Percentiles rank a stretch among this genome's conserved stretches.
Conservation (phyloP, 2,113 vertebrate species). For the Guaruba guarouba region DNA sequence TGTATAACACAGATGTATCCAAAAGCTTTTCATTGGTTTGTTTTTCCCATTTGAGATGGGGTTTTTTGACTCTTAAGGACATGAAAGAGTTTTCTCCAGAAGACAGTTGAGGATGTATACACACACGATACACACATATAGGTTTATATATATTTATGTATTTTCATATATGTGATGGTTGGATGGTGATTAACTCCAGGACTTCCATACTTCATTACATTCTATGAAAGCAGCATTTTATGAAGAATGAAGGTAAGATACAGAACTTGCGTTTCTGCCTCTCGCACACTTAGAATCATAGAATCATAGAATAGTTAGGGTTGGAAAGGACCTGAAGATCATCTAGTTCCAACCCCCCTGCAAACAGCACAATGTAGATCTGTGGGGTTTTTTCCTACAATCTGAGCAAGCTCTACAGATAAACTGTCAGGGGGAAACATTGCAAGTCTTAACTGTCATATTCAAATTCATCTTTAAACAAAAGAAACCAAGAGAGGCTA, state of each 20-base stretch:
- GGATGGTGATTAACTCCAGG: neutral
- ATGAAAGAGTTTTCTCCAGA: neutral
- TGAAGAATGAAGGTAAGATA: neutral
- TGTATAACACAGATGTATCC: neutral
- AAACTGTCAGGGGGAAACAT: neutral
- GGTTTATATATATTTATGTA: neutral
- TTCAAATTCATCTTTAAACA: neutral
- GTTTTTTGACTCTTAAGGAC: neutral
- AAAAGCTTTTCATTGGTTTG: neutral
- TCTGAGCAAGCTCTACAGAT: neutral
- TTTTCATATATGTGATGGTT: neutral
- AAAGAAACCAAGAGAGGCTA: neutral
- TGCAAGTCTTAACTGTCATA: neutral
- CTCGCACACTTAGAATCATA: neutral
- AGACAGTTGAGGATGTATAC: fast-evolving
- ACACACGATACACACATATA: fast-evolving
- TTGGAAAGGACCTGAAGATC: too few species aligned
- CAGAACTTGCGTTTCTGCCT: neutral
- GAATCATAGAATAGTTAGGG: too few species aligned
- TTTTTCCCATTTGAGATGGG: neutral
- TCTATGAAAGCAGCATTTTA: neutral
- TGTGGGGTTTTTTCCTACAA: neutral
- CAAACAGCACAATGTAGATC: neutral
- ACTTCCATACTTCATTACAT: neutral
- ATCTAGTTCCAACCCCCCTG: too few species aligned